These are phyloP conservation scores for Calliopum simillimum DNA, from an alignment of 2,888 invertebrate genomes.

Conservation along the genomic window DNA sequence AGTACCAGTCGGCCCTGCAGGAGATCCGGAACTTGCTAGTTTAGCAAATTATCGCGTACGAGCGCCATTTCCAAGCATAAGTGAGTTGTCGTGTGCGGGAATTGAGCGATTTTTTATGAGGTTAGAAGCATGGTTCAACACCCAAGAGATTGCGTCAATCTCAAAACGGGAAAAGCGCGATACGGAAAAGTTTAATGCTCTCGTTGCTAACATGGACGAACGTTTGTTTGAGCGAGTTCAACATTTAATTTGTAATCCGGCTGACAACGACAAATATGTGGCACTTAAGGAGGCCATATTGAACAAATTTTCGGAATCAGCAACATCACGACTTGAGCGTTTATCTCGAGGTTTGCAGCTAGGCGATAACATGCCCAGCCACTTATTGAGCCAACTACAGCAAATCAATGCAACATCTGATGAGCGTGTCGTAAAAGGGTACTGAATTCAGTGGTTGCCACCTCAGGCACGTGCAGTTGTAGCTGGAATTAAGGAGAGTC, in stretches of 20 bases:
- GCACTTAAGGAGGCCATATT: background rate
- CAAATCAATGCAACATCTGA: background rate
- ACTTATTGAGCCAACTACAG: constrained; percentile 1
- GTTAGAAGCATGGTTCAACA: constrained; percentile 2
- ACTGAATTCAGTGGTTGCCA: background rate
- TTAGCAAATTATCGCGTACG: background rate
- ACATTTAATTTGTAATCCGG: constrained; percentile 2
- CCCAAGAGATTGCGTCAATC: background rate
- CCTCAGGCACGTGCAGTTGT: constrained; percentile 1
- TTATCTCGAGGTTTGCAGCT: constrained; percentile 7
- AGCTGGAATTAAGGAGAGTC: constrained; percentile 4
- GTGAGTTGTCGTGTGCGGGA: background rate
- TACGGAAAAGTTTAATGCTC: background rate
- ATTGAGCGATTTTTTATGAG: constrained; percentile 1
- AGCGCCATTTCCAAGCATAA: background rate
- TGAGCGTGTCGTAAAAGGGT: background rate
- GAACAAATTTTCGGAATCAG: background rate
- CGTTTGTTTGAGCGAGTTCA: background rate
- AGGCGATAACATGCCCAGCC: constrained; percentile 13
- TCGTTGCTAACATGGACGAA: constrained; percentile 1
- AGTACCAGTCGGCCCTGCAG: background rate
- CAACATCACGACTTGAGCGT: background rate
- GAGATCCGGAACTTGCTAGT: background rate
- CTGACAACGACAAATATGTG: background rate
- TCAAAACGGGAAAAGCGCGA: background rate